Evolutionary conservation across 2,113 vertebrate genomes (phyloP), one percentile per base, ranked within the genome.

Genomic region (Galemys pyrenaicus): DNA sequence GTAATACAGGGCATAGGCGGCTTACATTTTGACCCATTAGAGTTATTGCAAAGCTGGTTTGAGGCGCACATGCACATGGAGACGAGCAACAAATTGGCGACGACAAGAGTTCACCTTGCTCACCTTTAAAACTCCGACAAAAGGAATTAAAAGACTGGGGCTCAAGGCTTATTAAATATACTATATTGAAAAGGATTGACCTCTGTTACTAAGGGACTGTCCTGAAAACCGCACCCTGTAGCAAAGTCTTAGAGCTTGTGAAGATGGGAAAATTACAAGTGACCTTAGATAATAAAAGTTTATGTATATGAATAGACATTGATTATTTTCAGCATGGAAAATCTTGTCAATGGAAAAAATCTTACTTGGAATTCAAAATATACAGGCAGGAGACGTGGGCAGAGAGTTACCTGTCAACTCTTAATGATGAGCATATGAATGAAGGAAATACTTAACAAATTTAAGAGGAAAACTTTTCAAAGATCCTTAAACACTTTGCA

Each of bases 11-110:
- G 84, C 92, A 37, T 17, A 51, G 92, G 68, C 6, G 0, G 19
- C 77, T 75, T 39, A 37, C 60, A 37, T 92, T 80, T 65, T 95
- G 92, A 94, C 93, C 86, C 62, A 44, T 51, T 10, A n/a, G 49
- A 94, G 39, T 89, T 83, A 92, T 89, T 94, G 95, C 83, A 56
- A 51, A 91, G 91, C 54, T 79, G 94, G 93, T 39, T 20, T 5
- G 62, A 93, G 74, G 49, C 46, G 7, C 13, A 1, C 54, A 32
- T 28, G 10, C 44, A 51, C 73, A 51, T 1, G 41, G 56, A 92
- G 75, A 70, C 16, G 6, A 70, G 56, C 71, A 71, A 60, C 77
- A 95, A 85, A 96, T 39, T 77, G 73, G 88, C 85, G 54, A 49
- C 62, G 44, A 85, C 49, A 78, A 94, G 58, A 90, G 24, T 60